Evolutionary conservation across 2,113 vertebrate species (phyloP), one percentile per base, ranked within the genome.

Genomic region (Nipponia nippon): DNA sequence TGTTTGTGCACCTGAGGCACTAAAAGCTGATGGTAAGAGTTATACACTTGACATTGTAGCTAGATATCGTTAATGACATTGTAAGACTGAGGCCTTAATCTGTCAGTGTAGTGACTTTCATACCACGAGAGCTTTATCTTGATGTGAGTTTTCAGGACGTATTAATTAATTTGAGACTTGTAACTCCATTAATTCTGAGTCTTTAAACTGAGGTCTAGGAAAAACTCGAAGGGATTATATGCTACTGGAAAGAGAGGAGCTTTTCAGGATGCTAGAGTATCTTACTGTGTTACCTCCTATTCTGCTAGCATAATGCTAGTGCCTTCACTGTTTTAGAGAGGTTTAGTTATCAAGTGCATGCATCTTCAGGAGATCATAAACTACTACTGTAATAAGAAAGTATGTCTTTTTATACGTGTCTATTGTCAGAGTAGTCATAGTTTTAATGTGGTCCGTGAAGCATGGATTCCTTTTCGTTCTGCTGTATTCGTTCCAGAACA

Each of bases 261-360:
- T 69, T 72, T 59, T 63, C 9, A 11, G 36, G n/a, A 34, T 58
- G 0, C 1, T 14, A 16, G 7, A 3, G 25, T 40, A 13, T 34
- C 4, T 62, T 47, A 13, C 16, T 71, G 49, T 0, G 0, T 27
- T 65, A 25, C 19, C 3, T 66, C 27, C 26, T 36, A 1, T 32
- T 61, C 38, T 4, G 1, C 30, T 55, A 7, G 32, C 4, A 0
- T 76, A 25, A 32, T 0, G 0, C 46, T 62, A 11, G 13, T 40
- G 44, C n/a, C 29, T 42, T 42, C 49, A 9, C 40, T 40, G 20
- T 18, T 90, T 78, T 11, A n/a, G 59, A 87, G 76, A 13, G 27
- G 7, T 80, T 66, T 56, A 23, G 12, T 36, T 88, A 34, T 19
- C 18, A 25, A 17, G 17, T 27, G 47, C 3, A 0, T 44, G 14